Conservation (phyloP, 2,888 invertebrate genomes). For the Eupeodes latifasciatus region DNA sequence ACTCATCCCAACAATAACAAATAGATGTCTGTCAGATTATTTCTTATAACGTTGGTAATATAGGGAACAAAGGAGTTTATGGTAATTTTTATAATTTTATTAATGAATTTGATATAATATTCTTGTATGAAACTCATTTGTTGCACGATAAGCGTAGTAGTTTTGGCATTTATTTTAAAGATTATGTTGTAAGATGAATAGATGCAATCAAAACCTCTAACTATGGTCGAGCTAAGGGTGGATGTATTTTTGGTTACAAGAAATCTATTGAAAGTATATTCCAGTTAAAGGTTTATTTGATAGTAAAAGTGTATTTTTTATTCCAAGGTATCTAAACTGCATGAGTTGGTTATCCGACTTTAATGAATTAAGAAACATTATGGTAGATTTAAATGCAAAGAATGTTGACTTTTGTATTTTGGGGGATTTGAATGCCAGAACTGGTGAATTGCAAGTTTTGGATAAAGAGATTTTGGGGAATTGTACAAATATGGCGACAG, state of each 20-base stretch:
- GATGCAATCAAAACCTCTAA: conserved; percentile 2
- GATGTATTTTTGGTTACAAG: conserved; percentile 16
- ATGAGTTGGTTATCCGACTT: conserved; percentile 9
- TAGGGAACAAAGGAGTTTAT: conserved; percentile 14
- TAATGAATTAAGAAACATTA: background rate
- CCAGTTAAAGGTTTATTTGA: background rate
- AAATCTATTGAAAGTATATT: conserved; percentile 14
- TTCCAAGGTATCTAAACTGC: too few relatives aligned
- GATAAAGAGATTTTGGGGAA: background rate
- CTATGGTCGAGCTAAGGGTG: background rate
- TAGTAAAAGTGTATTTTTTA: too few relatives aligned
- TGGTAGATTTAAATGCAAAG: too few relatives aligned
- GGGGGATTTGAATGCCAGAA: too few relatives aligned
- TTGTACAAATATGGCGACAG: background rate
- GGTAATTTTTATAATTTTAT: conserved; percentile 18
- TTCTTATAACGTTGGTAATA: background rate
- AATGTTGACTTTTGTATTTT: conserved; percentile 25
- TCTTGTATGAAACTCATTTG: conserved; percentile 21
- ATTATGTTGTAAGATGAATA: conserved; percentile 4
- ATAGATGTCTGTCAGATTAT: conserved; percentile 18
- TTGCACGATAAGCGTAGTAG: conserved; percentile 13
- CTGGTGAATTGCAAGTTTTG: too few relatives aligned
- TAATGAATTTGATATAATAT: conserved; percentile 17
- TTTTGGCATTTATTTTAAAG: conserved; percentile 1
- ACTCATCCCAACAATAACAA: conserved; percentile 3